Evolutionary conservation across 2,888 invertebrate species (phyloP).

Genomic region (Pherbina coryleti): DNA sequence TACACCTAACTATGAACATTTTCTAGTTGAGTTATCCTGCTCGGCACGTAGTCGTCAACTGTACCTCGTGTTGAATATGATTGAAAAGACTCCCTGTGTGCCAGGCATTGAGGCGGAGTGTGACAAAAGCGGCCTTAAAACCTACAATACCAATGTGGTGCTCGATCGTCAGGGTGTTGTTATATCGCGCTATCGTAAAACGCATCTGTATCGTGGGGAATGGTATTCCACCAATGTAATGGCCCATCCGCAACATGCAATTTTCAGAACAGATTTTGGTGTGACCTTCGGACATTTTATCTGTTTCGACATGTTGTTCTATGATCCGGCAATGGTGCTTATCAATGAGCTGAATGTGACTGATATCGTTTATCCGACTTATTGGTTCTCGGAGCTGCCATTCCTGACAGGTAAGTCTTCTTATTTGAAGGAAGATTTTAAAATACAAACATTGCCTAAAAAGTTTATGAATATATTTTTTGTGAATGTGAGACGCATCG

Average conservation of each 20-base stretch:
- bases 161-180: constrained; percentile 80
- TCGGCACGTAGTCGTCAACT: constrained; percentile 70
- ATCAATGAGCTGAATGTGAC: constrained; percentile 56
- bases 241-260: constrained; percentile 72
- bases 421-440: not conserved
- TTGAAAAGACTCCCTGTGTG: constrained; percentile 71
- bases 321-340: constrained; percentile 75
- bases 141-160: constrained; percentile 84
- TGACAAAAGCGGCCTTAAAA: constrained; percentile 52
- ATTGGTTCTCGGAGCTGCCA: constrained; percentile 88
- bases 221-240: constrained; percentile 70
- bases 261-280: constrained; percentile 82
- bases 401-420: constrained; percentile 67
- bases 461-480: too few species aligned
- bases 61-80: constrained; percentile 71
- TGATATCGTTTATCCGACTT: constrained; percentile 73
- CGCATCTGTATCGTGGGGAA: constrained; percentile 69
- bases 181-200: constrained; percentile 72
- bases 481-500: too few species aligned
- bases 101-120: constrained; percentile 43
- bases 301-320: constrained; percentile 87
- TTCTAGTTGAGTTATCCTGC: constrained; percentile 71
- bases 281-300: constrained; percentile 84
- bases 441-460: constrained; percentile 6
- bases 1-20: constrained; percentile 51